Percentiles rank a stretch among this genome's conserved stretches.
Conservation (phyloP, 2,888 invertebrate species). For the Cerastoderma edule region DNA sequence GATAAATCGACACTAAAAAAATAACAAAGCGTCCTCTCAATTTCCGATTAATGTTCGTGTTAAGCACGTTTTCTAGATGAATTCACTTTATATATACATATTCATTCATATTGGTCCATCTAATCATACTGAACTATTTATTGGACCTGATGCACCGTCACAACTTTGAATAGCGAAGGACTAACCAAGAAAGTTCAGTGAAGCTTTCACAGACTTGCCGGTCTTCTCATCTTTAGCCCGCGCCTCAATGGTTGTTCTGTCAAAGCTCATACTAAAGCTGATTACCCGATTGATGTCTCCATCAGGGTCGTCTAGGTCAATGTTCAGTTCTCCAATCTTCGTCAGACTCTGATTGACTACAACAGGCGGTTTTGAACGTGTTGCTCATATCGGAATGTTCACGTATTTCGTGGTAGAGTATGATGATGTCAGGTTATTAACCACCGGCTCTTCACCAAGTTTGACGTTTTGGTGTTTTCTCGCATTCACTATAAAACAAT, state of each 20-base stretch:
- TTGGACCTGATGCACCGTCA: too few relatives aligned
- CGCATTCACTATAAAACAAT: slow-evolving; percentile 4
- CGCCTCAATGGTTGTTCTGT: too few relatives aligned
- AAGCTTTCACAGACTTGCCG: background rate
- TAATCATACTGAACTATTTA: too few relatives aligned
- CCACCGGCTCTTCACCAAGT: background rate
- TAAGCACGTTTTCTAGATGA: too few relatives aligned
- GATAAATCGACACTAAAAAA: too few relatives aligned
- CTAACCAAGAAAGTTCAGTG: background rate
- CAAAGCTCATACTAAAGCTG: background rate
- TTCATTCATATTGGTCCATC: too few relatives aligned
- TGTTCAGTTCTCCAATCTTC: background rate
- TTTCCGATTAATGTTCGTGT: too few relatives aligned
- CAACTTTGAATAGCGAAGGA: too few relatives aligned
- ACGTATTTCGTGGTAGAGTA: background rate
- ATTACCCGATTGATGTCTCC: background rate
- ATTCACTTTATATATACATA: too few relatives aligned
- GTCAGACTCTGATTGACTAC: background rate
- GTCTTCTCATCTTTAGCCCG: background rate
- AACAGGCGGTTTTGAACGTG: background rate
- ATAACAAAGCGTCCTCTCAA: too few relatives aligned
- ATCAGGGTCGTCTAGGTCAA: background rate
- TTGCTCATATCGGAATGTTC: background rate
- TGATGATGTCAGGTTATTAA: background rate
- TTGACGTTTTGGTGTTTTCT: background rate